Percentiles rank a stretch among this genome's conserved stretches.
These are phyloP conservation scores for Sarcophaga peregrina DNA, from an alignment of 1,140 invertebrate genomes.

Conservation along the genomic window DNA sequence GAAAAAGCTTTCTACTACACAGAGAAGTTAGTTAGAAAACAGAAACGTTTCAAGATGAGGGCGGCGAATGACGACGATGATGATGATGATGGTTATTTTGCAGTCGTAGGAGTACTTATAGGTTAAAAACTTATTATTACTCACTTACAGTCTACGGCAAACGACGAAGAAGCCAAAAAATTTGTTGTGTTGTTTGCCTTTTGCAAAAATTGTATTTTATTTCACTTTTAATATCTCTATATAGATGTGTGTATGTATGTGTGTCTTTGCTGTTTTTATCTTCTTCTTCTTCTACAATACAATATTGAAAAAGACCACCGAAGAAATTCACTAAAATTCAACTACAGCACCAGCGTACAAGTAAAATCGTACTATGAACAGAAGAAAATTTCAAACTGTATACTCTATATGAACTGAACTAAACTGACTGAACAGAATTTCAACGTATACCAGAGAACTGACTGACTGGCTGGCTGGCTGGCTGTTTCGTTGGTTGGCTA, in stretches of 20 bases:
- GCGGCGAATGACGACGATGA: background rate
- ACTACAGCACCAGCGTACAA: conserved; percentile 16
- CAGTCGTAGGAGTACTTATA: background rate
- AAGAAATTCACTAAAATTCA: background rate
- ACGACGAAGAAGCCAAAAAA: background rate
- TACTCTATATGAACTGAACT: conserved; percentile 19
- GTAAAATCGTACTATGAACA: conserved; percentile 36
- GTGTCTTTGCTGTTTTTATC: background rate
- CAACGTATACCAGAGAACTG: no score
- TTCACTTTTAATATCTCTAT: no score
- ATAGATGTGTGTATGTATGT: no score
- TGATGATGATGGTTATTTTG: background rate
- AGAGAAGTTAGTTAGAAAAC: background rate
- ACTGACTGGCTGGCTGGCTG: no score
- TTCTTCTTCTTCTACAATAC: background rate
- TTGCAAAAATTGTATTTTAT: background rate
- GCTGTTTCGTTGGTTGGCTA: no score
- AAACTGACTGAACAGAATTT: conserved; percentile 16
- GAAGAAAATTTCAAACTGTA: conserved; percentile 36
- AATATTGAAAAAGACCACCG: background rate
- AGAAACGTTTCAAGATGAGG: background rate
- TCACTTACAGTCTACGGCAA: background rate
- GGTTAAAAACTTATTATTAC: background rate
- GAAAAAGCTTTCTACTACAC: no score
- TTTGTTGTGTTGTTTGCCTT: background rate